phyloP scores from a whole-genome alignment of 2,797 vertebrate species.

The Galago senegalensis region DNA sequence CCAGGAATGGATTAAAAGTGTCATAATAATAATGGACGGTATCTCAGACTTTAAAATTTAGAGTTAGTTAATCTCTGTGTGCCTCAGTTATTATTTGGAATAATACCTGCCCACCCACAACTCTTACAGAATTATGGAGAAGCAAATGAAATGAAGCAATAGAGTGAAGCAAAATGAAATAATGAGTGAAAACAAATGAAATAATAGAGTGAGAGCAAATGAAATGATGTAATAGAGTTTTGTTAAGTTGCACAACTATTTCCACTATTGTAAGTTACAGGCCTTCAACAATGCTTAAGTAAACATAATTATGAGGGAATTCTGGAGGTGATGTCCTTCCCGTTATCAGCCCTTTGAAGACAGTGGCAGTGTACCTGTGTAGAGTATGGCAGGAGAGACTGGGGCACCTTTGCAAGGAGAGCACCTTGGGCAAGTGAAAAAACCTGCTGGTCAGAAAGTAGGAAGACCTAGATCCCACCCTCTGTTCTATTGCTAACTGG shows the following conservation, averaged over 20 bases:
- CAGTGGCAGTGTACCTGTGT: not conserved
- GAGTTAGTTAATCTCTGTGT: not conserved
- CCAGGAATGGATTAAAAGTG: not conserved
- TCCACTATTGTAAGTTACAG: not conserved
- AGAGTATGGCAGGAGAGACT: not conserved
- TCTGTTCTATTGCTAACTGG: not conserved
- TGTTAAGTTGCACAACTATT: not conserved
- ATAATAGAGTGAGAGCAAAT: not conserved
- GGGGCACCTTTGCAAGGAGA: not conserved
- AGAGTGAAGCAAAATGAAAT: too few relatives aligned
- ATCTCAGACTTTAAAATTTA: not conserved
- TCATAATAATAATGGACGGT: not conserved
- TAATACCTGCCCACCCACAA: too few relatives aligned
- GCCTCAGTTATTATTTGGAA: conserved; percentile 28
- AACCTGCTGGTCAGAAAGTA: not conserved
- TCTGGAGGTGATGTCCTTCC: not conserved
- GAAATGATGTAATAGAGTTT: not conserved
- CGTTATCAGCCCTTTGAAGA: not conserved
- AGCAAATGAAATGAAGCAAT: not conserved
- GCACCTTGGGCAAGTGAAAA: not conserved
- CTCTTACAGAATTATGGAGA: not conserved
- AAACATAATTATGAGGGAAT: not conserved
- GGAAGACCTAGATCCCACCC: not conserved
- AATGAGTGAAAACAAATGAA: too few relatives aligned
- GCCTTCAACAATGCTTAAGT: not conserved